phyloP scores from a whole-genome alignment of 2,113 vertebrate genomes.

The Gymnogyps californianus region DNA sequence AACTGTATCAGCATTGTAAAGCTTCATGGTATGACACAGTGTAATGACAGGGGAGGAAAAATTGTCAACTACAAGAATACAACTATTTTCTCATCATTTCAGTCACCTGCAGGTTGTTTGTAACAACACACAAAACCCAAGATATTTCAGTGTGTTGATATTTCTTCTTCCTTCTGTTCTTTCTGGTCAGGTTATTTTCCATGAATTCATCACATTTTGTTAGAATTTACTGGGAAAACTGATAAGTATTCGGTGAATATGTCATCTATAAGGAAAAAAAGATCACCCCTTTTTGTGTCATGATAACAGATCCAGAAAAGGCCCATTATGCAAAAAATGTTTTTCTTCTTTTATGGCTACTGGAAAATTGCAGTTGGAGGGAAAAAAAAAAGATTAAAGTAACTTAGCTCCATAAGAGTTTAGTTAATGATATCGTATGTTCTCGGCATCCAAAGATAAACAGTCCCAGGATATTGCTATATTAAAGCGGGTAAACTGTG shows the following conservation, averaged over 20 bases:
- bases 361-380: background rate
- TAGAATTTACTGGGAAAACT: background rate
- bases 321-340: background rate
- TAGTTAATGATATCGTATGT: background rate
- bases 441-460: background rate
- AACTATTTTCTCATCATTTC: background rate
- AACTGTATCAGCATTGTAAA: background rate
- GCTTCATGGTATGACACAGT: background rate
- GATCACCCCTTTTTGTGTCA: background rate
- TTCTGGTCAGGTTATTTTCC: background rate
- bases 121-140: background rate
- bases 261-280: background rate
- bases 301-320: background rate
- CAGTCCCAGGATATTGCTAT: background rate
- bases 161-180: background rate
- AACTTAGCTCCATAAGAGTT: background rate
- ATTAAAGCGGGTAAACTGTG: background rate
- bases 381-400: background rate
- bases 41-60: background rate
- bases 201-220: background rate
- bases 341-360: background rate
- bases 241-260: background rate
- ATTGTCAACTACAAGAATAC: background rate
- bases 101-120: background rate
- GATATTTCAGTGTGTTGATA: background rate